Conservation (phyloP, 2,113 vertebrate genomes). For the Emberiza fucata region DNA sequence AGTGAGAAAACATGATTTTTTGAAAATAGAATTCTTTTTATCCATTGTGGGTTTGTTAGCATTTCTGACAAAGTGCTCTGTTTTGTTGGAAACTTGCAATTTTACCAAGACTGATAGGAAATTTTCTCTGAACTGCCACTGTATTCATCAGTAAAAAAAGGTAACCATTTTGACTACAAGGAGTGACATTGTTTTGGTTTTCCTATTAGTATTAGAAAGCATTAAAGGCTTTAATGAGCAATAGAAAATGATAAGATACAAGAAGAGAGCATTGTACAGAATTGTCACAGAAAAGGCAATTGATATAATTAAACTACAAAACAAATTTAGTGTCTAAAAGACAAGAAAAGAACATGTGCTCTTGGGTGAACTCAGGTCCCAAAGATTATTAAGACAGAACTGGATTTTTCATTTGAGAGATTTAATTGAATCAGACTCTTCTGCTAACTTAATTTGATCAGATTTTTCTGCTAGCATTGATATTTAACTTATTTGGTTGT, state of each 20-base stretch:
- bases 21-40: background rate
- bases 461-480: background rate
- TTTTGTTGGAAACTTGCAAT: background rate
- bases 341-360: background rate
- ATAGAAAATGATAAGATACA: background rate
- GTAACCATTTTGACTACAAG: background rate
- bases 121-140: background rate
- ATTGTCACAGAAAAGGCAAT: background rate
- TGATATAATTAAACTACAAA: background rate
- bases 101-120: background rate
- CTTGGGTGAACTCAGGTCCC: background rate
- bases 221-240: background rate
- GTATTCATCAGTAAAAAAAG: background rate
- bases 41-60: background rate
- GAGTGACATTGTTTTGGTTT: background rate
- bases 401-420: background rate
- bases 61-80: background rate
- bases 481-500: background rate
- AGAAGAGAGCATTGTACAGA: background rate
- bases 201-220: background rate
- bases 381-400: background rate
- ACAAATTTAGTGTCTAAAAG: background rate
- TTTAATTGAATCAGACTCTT: background rate
- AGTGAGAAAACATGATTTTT: background rate
- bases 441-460: background rate